Percentiles rank a stretch among this genome's conserved stretches.
Conservation (phyloP, 2,888 invertebrate genomes). For the Heliconius cydno region DNA sequence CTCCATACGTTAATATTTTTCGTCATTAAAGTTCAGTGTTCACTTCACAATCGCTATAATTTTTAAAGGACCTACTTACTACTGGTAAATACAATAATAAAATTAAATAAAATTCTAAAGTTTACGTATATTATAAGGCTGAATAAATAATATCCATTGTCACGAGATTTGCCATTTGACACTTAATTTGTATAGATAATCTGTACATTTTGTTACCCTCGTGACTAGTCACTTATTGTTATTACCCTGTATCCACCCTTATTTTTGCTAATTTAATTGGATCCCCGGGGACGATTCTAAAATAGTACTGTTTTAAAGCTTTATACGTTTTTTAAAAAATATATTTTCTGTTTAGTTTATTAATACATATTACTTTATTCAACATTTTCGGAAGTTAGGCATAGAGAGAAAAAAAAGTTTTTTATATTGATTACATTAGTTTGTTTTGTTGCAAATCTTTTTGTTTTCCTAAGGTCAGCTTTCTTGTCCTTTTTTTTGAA, state of each 20-base stretch:
- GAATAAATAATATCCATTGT: constrained; percentile 20
- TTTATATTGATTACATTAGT: not conserved
- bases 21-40: too few relatives aligned
- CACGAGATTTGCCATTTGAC: constrained; percentile 35
- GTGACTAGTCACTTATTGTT: constrained; percentile 10
- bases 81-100: not conserved
- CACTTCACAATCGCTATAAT: not conserved
- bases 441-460: too few relatives aligned
- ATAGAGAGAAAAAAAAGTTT: not conserved
- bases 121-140: constrained; percentile 1
- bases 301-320: not conserved
- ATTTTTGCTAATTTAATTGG: constrained; percentile 32
- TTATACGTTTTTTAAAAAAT: not conserved
- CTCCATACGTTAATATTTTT: too few relatives aligned
- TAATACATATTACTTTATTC: not conserved
- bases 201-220: constrained; percentile 24
- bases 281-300: constrained; percentile 29
- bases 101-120: not conserved
- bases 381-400: not conserved
- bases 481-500: too few relatives aligned
- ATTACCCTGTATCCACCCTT: constrained; percentile 24
- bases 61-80: not conserved
- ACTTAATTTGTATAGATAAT: constrained; percentile 38
- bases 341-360: not conserved
- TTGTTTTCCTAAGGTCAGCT: too few relatives aligned